Evolutionary conservation across 2,797 vertebrate genomes (phyloP).

Genomic region (Distichodus sexfasciatus): DNA sequence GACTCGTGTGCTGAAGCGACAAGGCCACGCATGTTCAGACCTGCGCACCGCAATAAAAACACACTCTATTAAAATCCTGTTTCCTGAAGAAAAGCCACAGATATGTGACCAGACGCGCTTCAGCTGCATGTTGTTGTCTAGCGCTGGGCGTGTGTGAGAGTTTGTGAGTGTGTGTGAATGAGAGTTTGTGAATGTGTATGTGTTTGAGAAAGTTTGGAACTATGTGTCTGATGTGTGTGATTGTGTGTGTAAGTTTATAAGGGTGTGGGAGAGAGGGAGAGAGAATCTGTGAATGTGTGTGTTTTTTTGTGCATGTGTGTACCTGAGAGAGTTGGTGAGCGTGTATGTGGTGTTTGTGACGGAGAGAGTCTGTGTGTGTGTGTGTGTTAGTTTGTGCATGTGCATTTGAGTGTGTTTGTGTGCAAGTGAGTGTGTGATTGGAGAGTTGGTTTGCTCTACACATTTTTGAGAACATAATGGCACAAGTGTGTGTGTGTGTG

Average conservation of each 20-base stretch:
- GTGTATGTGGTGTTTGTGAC: no score
- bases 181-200: slow-evolving; percentile 15
- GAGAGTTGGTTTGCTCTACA: background rate
- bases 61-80: slow-evolving; percentile 58
- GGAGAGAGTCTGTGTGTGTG: background rate
- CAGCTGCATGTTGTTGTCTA: slow-evolving; percentile 19
- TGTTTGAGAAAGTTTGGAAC: background rate
- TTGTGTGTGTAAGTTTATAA: background rate
- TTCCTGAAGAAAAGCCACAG: slow-evolving; percentile 56
- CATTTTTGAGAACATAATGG: background rate
- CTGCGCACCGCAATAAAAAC: slow-evolving; percentile 57
- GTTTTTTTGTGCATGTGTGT: no score
- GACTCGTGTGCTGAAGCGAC: slow-evolving; percentile 35
- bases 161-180: slow-evolving; percentile 17
- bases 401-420: background rate
- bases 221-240: background rate
- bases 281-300: no score
- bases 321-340: no score
- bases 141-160: slow-evolving; percentile 20
- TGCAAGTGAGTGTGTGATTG: no score
- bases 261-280: no score
- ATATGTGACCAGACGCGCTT: slow-evolving; percentile 35
- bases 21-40: slow-evolving; percentile 55
- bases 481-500: background rate
- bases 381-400: background rate